phyloP scores from a whole-genome alignment of 2,797 vertebrate genomes.

The Philypnodon macrostomus region DNA sequence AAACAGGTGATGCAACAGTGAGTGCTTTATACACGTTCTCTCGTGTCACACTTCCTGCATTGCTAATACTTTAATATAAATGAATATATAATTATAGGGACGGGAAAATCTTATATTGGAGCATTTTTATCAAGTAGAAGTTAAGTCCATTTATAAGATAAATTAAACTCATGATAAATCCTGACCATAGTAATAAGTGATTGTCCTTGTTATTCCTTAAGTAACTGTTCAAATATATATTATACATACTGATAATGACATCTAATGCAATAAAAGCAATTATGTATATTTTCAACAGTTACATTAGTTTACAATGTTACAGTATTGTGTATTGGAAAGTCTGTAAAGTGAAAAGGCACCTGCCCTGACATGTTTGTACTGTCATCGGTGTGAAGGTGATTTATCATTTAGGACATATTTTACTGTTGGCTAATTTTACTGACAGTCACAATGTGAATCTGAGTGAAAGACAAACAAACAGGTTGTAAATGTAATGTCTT shows the following conservation, averaged over 20 bases:
- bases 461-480: slow-evolving; percentile 12
- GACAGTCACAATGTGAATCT: slow-evolving; percentile 2
- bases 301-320: too few species aligned
- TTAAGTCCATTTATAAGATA: too few species aligned
- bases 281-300: too few species aligned
- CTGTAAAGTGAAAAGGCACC: slow-evolving; percentile 2
- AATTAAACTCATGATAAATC: too few species aligned
- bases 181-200: too few species aligned
- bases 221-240: too few species aligned
- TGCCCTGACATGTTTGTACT: slow-evolving; percentile 12
- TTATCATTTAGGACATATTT: slow-evolving; percentile 5
- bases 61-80: slow-evolving; percentile 6
- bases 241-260: too few species aligned
- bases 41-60: slow-evolving; percentile 26
- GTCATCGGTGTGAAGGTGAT: background rate
- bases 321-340: slow-evolving; percentile 10
- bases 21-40: slow-evolving; percentile 51
- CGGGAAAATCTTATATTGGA: background rate
- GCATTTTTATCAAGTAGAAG: slow-evolving; percentile 6
- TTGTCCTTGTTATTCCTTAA: too few species aligned
- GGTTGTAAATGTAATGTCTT: slow-evolving; percentile 7
- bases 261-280: too few species aligned
- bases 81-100: background rate
- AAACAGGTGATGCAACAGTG: slow-evolving; percentile 70
- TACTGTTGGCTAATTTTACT: background rate